phyloP scores from a whole-genome alignment of 2,797 vertebrate species.

The Hippoglossus hippoglossus region DNA sequence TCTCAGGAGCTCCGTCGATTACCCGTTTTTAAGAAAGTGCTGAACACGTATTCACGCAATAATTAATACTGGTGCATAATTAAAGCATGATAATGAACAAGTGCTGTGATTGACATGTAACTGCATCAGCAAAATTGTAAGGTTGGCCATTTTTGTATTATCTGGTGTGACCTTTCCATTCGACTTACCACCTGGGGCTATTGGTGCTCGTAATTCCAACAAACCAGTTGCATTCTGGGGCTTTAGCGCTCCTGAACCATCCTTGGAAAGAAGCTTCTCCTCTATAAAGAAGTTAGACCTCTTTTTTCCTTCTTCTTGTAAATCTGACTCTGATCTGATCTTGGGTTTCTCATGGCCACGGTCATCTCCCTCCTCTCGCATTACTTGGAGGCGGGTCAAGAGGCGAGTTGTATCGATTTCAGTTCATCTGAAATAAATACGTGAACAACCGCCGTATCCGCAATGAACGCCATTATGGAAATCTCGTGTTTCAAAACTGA shows the following conservation, averaged over 20 bases:
- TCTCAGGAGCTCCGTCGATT: conserved; percentile 42
- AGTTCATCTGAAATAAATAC: conserved; percentile 57
- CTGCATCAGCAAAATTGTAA: conserved; percentile 33
- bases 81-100: conserved; percentile 49
- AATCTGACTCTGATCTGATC: conserved; percentile 33
- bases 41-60: conserved; percentile 37
- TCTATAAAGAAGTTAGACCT: conserved; percentile 5
- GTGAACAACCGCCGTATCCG: conserved; percentile 45
- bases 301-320: not conserved
- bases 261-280: not conserved
- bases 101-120: conserved; percentile 42
- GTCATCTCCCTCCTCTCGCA: conserved; percentile 31
- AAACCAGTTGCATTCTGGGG: conserved; percentile 15
- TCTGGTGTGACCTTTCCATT: conserved; percentile 32
- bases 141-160: conserved; percentile 21
- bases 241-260: not conserved
- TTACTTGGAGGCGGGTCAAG: conserved; percentile 37
- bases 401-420: conserved; percentile 56
- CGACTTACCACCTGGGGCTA: conserved; percentile 11
- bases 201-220: conserved; percentile 19
- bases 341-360: conserved; percentile 12
- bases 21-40: conserved; percentile 51
- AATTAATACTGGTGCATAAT: conserved; percentile 48
- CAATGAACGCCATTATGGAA: conserved; percentile 17
- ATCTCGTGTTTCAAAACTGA: conserved; percentile 54